Percentiles rank a stretch among this genome's conserved stretches.
These are phyloP conservation scores for Ricordea florida DNA, from an alignment of 92 coral and sea anemone genomes.

Conservation along the genomic window DNA sequence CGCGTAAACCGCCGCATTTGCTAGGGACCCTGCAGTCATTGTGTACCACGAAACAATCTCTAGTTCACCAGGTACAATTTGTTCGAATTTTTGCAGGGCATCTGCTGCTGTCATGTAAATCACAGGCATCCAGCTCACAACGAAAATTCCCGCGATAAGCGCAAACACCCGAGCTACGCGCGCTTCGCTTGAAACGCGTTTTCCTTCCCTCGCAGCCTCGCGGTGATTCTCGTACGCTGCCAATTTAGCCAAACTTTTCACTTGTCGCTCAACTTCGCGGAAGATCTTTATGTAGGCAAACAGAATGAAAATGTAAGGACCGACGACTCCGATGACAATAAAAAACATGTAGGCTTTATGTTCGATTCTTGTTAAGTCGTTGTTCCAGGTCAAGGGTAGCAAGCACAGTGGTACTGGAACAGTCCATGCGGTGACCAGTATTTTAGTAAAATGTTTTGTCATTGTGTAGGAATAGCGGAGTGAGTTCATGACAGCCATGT, in stretches of 20 bases:
- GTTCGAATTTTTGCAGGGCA: constrained; percentile 39
- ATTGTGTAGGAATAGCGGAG: constrained; percentile 72
- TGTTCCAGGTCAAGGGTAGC: constrained; percentile 51
- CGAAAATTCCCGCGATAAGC: constrained; percentile 75
- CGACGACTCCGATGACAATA: constrained; percentile 63
- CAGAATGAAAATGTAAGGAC: constrained; percentile 74
- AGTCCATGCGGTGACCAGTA: constrained; percentile 62
- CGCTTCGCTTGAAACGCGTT: constrained; percentile 76
- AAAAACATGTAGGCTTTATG: constrained; percentile 52
- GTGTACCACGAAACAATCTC: constrained; percentile 76
- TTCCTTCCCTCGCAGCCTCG: constrained; percentile 70
- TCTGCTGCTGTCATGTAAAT: constrained; percentile 76
- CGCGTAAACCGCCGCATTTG: constrained; percentile 81
- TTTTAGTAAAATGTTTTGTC: constrained; percentile 70
- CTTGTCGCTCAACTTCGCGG: constrained; percentile 76
- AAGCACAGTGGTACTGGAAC: constrained; percentile 60
- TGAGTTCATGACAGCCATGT: constrained; percentile 75
- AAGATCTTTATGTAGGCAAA: constrained; percentile 76
- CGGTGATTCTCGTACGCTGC: constrained; percentile 25
- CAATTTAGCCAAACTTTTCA: constrained; percentile 59
- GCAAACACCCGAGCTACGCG: constrained; percentile 82
- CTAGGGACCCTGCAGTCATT: constrained; percentile 61
- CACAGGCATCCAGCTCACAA: constrained; percentile 79
- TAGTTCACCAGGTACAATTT: constrained; percentile 50
- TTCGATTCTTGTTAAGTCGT: constrained; percentile 1